Evolutionary conservation across 2,888 invertebrate species (phyloP), one percentile per base, ranked within the genome.

Genomic region (Neoaliturus tenellus): DNA sequence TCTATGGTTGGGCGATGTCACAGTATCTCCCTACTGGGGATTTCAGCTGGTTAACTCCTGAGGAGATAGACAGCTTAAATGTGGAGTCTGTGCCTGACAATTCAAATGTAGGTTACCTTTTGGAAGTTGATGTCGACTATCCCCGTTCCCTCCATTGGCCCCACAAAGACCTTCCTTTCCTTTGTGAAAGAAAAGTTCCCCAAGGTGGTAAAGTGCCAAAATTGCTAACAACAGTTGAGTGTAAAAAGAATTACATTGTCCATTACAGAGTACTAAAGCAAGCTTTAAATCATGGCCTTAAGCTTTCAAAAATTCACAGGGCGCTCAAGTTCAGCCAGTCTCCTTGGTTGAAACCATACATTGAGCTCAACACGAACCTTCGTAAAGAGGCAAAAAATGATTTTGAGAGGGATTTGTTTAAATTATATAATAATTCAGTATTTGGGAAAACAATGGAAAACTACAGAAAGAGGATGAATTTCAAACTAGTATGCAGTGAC

Each of bases 1-100:
- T 89, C 17, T 90, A 90, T 85, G 89, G 89, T 4, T 88, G 88
- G 87, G 89, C 89, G 0, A 89, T 90, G 89, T 86, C 85, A 4
- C 87, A 89, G 84, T 84, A 83, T n/a, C 84, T 90, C 20, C 89
- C 90, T 0, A 71, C 83, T 12, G 84, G 85, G 17, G 86, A 85
- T 17, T 89, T 90, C 86, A 67, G 87, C 80, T 90, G 89, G 89
- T 84, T 87, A 20, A 33, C 23, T 4, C 48, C 8, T n/a, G 33
- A 25, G 2, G 82, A 82, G 33, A 44, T 71, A 10, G 55, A 48
- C 35, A 14, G 39, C 10, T 25, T 82, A 5, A 44, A 82, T 12
- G 44, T 83, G 23, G 20, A 25, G 39, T 39, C 35, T 17, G 41
- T 83, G 58, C 14, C 62, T 6, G 78, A 55, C 41, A 41, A 83